These are phyloP conservation scores for Drosophila insularis DNA, from an alignment of 1,140 invertebrate genomes.

Conservation along the genomic window DNA sequence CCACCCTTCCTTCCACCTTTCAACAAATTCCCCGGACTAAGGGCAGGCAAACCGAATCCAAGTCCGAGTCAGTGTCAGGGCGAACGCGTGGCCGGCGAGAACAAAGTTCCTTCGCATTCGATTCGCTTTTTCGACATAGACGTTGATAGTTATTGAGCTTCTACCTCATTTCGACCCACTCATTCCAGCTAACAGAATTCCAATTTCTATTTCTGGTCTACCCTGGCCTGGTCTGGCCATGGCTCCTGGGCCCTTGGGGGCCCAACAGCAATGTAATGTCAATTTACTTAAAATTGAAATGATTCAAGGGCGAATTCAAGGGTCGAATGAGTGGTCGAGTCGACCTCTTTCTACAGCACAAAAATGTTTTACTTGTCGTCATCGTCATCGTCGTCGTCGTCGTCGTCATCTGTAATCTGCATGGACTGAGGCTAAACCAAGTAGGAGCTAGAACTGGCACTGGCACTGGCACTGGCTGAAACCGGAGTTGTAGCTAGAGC, in stretches of 20 bases:
- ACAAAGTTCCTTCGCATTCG: conserved; percentile 32
- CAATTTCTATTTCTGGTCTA: conserved; percentile 36
- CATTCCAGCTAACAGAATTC: conserved; percentile 28
- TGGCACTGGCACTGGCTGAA: neutral
- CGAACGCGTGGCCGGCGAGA: neutral
- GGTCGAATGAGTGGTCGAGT: conserved; percentile 10
- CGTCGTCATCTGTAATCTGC: neutral
- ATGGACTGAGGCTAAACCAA: conserved; percentile 14
- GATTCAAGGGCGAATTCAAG: conserved; percentile 47
- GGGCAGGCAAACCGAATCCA: neutral
- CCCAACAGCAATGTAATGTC: conserved; percentile 55
- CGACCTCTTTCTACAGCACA: neutral
- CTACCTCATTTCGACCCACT: neutral
- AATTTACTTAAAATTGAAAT: conserved; percentile 65
- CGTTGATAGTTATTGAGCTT: conserved; percentile 63
- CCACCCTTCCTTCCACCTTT: neutral
- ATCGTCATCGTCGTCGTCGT: neutral
- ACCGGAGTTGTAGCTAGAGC: neutral
- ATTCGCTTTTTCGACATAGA: conserved; percentile 40
- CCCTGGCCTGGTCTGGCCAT: neutral
- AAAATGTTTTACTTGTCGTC: neutral
- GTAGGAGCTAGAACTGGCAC: neutral
- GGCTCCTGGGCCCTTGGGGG: conserved; percentile 3
- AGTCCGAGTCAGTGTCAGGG: too few relatives aligned
- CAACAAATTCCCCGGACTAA: too few relatives aligned